These are phyloP conservation scores for Brenthis hecate DNA, from an alignment of 2,888 invertebrate species.

Conservation along the genomic window DNA sequence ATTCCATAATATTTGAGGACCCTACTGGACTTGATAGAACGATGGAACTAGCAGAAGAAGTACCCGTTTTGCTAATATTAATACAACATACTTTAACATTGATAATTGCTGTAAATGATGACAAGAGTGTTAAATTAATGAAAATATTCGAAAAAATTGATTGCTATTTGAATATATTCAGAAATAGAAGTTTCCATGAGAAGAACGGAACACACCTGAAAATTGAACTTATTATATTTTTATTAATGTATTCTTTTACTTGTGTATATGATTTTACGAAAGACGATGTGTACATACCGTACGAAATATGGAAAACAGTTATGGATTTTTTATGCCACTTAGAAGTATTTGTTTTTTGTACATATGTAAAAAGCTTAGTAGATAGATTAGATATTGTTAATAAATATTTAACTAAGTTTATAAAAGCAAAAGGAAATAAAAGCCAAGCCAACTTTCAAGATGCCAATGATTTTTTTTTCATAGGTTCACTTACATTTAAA, in stretches of 20 bases:
- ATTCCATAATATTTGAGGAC: not conserved
- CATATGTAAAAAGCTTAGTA: conserved; percentile 51
- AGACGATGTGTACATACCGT: not conserved
- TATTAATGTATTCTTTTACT: not conserved
- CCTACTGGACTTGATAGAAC: not conserved
- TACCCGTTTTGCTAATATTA: conserved; percentile 1
- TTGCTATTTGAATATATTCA: conserved; percentile 26
- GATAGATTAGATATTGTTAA: conserved; percentile 54
- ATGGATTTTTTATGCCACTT: conserved; percentile 31
- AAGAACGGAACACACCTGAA: conserved; percentile 18
- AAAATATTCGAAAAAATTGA: conserved; percentile 30
- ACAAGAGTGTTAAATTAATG: conserved; percentile 18
- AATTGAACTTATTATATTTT: conserved; percentile 19
- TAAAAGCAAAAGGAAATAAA: conserved; percentile 45
- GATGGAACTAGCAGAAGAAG: conserved; percentile 12
- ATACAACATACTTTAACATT: conserved; percentile 22
- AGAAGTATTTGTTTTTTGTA: conserved; percentile 46
- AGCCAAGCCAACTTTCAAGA: not conserved
- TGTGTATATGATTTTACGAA: conserved; percentile 1
- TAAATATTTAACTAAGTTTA: conserved; percentile 51
- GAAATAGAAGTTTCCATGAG: conserved; percentile 12
- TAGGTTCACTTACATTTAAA: conserved; percentile 8
- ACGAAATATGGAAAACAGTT: not conserved
- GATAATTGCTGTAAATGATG: conserved; percentile 5
- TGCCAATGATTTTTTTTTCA: not conserved